Conservation (phyloP, 2,888 invertebrate species). For the Amblyjoppa fuscipennis region DNA sequence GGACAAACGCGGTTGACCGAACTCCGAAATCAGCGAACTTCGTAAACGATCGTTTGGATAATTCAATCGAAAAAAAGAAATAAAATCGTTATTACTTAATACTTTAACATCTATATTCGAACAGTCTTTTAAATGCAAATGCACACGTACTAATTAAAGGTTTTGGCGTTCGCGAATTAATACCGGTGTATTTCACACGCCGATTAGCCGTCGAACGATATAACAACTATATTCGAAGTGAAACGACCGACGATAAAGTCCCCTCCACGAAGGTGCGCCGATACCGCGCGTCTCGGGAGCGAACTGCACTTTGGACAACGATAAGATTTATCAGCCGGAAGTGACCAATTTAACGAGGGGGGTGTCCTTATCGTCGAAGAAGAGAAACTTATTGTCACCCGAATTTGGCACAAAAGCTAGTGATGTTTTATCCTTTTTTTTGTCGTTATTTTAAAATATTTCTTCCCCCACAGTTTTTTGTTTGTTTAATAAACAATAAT, state of each 20-base stretch:
- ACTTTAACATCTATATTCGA: conserved; percentile 73
- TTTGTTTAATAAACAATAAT: conserved; percentile 45
- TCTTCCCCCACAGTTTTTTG: neutral
- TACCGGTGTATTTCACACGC: neutral
- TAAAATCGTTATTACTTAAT: conserved; percentile 57
- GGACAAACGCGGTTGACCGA: neutral
- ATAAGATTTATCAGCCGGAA: conserved; percentile 30
- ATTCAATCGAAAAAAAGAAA: conserved; percentile 12
- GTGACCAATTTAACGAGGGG: conserved; percentile 48
- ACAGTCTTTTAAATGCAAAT: conserved; percentile 70
- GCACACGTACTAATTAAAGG: conserved; percentile 47
- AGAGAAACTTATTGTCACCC: conserved; percentile 76
- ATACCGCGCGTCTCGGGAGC: conserved; percentile 1
- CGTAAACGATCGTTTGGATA: conserved; percentile 41
- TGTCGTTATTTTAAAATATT: conserved; percentile 11
- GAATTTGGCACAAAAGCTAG: conserved; percentile 77
- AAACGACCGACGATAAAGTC: conserved; percentile 17
- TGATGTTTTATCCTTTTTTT: conserved; percentile 35
- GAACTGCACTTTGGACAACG: conserved; percentile 37
- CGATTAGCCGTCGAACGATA: conserved; percentile 31
- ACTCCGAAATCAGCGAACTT: conserved; percentile 4
- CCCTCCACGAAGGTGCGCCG: neutral
- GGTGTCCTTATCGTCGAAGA: conserved; percentile 61
- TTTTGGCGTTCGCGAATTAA: conserved; percentile 6
- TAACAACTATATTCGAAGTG: conserved; percentile 35